Conservation (phyloP, 2,888 invertebrate species). For the Temnothorax ravouxi region DNA sequence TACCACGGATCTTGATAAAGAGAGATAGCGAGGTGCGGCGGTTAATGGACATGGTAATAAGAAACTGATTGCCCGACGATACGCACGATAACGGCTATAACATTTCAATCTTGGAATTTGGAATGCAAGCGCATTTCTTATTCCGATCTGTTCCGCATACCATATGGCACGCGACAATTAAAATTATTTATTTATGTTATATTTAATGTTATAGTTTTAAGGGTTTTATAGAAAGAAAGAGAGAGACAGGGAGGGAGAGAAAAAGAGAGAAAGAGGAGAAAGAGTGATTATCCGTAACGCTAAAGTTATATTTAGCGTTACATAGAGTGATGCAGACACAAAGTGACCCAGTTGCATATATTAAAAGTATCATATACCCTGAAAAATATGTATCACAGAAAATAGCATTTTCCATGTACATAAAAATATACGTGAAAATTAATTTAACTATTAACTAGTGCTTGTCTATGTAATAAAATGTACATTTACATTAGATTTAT, state of each 20-base stretch:
- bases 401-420: neutral
- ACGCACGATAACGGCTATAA: neutral
- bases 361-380: conserved; percentile 21
- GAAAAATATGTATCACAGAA: neutral
- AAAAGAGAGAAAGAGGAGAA: neutral
- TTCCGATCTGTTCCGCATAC: neutral
- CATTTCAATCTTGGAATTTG: neutral
- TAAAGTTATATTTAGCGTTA: conserved; percentile 41
- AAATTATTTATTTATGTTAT: conserved; percentile 4
- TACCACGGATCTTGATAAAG: neutral
- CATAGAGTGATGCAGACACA: conserved; percentile 25
- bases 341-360: conserved; percentile 46
- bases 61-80: neutral
- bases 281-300: conserved; percentile 25
- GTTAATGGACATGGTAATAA: conserved; percentile 23
- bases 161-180: neutral
- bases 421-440: neutral
- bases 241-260: too few relatives aligned
- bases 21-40: neutral
- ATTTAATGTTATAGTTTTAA: conserved; percentile 9
- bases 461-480: neutral
- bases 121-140: neutral
- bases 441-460: neutral
- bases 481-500: neutral
- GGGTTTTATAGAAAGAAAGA: neutral